Evolutionary conservation across 2,888 invertebrate genomes (phyloP), one percentile per base, ranked within the genome.

Genomic region (Yponomeuta malinellus): DNA sequence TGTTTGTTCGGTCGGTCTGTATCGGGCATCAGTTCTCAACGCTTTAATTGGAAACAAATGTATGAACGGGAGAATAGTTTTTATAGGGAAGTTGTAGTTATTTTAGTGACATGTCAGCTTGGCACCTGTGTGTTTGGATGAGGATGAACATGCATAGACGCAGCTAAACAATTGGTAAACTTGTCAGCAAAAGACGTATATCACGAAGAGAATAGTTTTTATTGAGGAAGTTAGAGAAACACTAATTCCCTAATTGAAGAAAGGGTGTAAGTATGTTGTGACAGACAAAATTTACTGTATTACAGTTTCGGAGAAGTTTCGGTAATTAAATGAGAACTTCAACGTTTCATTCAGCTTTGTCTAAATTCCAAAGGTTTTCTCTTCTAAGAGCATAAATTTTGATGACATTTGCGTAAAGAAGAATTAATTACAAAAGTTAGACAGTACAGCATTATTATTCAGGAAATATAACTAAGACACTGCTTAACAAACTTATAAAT

Each of bases 11-110:
- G 8, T 43, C 8, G 43, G 8, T 43, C 8, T 43, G 43, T 1
- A 43, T 6, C 8, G 9, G 43, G 9, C 43, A 4, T 43, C 9
- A 85, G 82, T 80, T 81, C 86, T 89, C 89, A 88, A 83, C 84
- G 79, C 76, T 78, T 81, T 89, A 89, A 89, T 89, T 89, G 84
- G 87, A 77, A 89, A 87, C 89, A 89, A 89, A 89, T 89, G 89
- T 89, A 76, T 81, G 79, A 78, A 73, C 29, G 29, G 29, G 43
- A 68, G n/a, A n/a, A 71, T 29, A 43, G 33, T 33, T 37, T 43
- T 67, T 31, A 31, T 29, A 2, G 33, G 65, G 33, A 31, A 33
- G 9, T 43, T 43, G 43, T 43, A 43, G 43, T 43, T 43, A 8
- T 8, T 8, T 8, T 43, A 1, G 43, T 43, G 43, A 8, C 5